Conservation (phyloP, 2,797 vertebrate species). For the Pseudochirops corinnae region DNA sequence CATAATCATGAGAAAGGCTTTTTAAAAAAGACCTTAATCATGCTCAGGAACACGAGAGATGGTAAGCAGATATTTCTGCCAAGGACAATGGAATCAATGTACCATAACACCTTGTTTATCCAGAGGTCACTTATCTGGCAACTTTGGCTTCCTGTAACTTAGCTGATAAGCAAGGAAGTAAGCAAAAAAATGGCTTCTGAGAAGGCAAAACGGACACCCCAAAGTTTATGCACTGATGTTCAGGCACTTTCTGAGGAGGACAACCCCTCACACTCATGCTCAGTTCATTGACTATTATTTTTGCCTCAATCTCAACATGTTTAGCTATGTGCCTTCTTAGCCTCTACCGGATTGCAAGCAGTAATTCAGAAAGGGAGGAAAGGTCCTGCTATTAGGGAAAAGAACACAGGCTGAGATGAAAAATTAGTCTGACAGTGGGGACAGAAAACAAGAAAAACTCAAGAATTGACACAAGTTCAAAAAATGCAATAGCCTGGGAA, state of each 20-base stretch:
- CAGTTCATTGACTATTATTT: slow-evolving; percentile 2
- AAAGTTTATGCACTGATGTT: neutral
- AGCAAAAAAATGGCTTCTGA: slow-evolving; percentile 12
- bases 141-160: neutral
- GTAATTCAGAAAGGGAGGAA: neutral
- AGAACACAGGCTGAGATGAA: neutral
- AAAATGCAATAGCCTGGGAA: neutral
- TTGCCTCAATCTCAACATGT: neutral
- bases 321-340: neutral
- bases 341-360: neutral
- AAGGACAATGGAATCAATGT: neutral
- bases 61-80: neutral
- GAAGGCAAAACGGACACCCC: neutral
- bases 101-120: neutral
- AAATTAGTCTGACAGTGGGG: neutral
- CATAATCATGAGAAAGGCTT: neutral
- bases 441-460: neutral
- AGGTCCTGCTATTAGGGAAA: neutral
- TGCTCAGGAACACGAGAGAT: slow-evolving; percentile 6
- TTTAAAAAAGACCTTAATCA: slow-evolving; percentile 16
- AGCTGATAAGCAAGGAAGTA: neutral
- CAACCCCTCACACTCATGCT: neutral
- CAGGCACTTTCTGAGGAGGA: neutral
- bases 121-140: neutral
- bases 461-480: neutral